Percentiles rank a stretch among this genome's conserved stretches.
These are phyloP conservation scores for Callyntrura sp. DNA, from an alignment of 2,888 invertebrate genomes.

Conservation along the genomic window DNA sequence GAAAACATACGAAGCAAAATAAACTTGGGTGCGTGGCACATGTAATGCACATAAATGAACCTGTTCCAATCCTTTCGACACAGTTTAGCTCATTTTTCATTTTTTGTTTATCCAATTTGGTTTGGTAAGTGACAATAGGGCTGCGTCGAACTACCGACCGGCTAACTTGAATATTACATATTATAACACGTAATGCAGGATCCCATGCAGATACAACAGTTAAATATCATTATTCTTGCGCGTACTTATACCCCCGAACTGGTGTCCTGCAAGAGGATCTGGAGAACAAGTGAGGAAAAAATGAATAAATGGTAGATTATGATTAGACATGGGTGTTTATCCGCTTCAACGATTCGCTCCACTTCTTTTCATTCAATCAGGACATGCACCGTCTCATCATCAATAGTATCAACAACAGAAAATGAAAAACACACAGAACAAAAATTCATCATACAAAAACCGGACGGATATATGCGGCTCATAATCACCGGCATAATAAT, in stretches of 20 bases:
- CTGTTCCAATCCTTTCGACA: slow-evolving; percentile 81
- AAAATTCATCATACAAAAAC: slow-evolving; percentile 35
- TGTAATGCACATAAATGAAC: slow-evolving; percentile 71
- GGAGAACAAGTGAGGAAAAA: slow-evolving; percentile 30
- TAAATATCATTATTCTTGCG: too few relatives aligned
- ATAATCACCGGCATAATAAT: slow-evolving; percentile 52
- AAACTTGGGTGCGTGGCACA: slow-evolving; percentile 4
- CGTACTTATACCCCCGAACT: background rate
- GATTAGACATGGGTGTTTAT: slow-evolving; percentile 83
- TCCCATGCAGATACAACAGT: too few relatives aligned
- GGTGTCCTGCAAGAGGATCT: background rate
- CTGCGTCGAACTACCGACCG: background rate
- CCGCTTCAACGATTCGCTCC: slow-evolving; percentile 80
- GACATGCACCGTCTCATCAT: slow-evolving; percentile 16
- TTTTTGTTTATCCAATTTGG: slow-evolving; percentile 53
- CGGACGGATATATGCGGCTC: slow-evolving; percentile 64
- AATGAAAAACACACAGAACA: slow-evolving; percentile 44
- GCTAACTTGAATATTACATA: background rate
- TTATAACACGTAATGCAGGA: background rate
- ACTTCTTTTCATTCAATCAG: slow-evolving; percentile 76
- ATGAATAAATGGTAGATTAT: slow-evolving; percentile 79
- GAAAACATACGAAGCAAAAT: too few relatives aligned
- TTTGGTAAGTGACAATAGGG: slow-evolving; percentile 42
- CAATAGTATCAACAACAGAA: slow-evolving; percentile 30
- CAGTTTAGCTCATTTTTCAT: slow-evolving; percentile 75